Conservation (phyloP, 2,797 vertebrate genomes). For the Meda fulgida region DNA sequence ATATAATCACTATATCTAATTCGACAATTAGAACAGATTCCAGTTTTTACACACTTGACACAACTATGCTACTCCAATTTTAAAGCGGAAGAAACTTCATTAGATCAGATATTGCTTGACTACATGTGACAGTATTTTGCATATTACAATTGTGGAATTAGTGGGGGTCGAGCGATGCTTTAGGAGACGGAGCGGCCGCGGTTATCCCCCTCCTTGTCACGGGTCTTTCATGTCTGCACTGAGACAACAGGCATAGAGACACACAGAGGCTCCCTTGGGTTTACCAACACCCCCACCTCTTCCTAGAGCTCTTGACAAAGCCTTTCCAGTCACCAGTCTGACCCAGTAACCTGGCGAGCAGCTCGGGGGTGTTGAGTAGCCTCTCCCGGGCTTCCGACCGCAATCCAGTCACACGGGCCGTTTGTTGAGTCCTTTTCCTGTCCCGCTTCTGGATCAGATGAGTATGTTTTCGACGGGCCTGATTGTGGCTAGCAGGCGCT, state of each 20-base stretch:
- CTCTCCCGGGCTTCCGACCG: slow-evolving; percentile 58
- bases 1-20: slow-evolving; percentile 76
- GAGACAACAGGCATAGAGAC: slow-evolving; percentile 74
- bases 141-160: slow-evolving; percentile 28
- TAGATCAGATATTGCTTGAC: slow-evolving; percentile 27
- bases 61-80: slow-evolving; percentile 30
- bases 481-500: slow-evolving; percentile 67
- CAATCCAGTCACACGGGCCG: slow-evolving; percentile 65
- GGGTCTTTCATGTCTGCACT: slow-evolving; percentile 73
- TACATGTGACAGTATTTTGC: slow-evolving; percentile 29
- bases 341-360: slow-evolving; percentile 81
- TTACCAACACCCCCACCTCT: slow-evolving; percentile 64
- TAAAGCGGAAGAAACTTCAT: slow-evolving; percentile 53
- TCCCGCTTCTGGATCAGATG: slow-evolving; percentile 71
- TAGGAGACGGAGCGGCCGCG: slow-evolving; percentile 45
- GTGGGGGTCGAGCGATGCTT: slow-evolving; percentile 51
- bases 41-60: slow-evolving; percentile 68
- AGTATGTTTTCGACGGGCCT: slow-evolving; percentile 72
- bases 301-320: slow-evolving; percentile 74
- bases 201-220: slow-evolving; percentile 62
- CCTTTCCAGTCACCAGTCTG: slow-evolving; percentile 76
- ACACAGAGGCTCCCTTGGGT: slow-evolving; percentile 70
- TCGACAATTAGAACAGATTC: slow-evolving; percentile 74
- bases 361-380: slow-evolving; percentile 73
- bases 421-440: slow-evolving; percentile 77